Evolutionary conservation across 1,140 invertebrate species (phyloP).

Genomic region (Diachasmimorpha longicaudata): DNA sequence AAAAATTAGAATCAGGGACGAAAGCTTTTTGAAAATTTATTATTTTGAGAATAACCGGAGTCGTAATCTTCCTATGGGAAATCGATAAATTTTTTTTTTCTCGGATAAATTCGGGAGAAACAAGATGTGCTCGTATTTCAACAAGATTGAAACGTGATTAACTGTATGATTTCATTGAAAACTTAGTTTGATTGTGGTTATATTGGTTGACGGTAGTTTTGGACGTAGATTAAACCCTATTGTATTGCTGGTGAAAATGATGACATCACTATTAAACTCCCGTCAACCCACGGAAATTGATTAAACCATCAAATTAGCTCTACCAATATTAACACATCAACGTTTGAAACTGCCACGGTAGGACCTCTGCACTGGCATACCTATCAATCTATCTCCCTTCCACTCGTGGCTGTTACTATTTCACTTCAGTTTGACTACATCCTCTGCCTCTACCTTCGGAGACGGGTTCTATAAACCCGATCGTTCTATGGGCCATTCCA

Average conservation of each 20-base stretch:
- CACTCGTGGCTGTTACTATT: not conserved
- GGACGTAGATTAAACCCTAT: conserved; percentile 61
- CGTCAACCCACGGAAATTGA: conserved; percentile 62
- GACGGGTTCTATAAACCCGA: conserved; percentile 1
- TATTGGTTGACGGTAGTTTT: conserved; percentile 55
- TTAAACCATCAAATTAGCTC: conserved; percentile 65
- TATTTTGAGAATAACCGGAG: no score
- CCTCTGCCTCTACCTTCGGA: conserved; percentile 18
- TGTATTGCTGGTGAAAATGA: conserved; percentile 60
- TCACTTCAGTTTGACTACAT: not conserved
- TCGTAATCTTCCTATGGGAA: no score
- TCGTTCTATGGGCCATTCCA: conserved; percentile 23
- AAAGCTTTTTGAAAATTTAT: no score
- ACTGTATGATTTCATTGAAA: conserved; percentile 53
- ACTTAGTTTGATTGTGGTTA: conserved; percentile 61
- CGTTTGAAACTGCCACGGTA: conserved; percentile 32
- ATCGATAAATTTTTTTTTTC: no score
- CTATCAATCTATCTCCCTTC: not conserved
- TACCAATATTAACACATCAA: conserved; percentile 60
- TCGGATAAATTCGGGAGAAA: not conserved
- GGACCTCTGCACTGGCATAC: not conserved
- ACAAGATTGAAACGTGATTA: conserved; percentile 8
- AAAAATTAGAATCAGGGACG: no score
- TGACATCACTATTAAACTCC: conserved; percentile 64
- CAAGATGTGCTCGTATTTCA: no score